Conservation (phyloP, 2,888 invertebrate genomes). For the Pandemis corylana region DNA sequence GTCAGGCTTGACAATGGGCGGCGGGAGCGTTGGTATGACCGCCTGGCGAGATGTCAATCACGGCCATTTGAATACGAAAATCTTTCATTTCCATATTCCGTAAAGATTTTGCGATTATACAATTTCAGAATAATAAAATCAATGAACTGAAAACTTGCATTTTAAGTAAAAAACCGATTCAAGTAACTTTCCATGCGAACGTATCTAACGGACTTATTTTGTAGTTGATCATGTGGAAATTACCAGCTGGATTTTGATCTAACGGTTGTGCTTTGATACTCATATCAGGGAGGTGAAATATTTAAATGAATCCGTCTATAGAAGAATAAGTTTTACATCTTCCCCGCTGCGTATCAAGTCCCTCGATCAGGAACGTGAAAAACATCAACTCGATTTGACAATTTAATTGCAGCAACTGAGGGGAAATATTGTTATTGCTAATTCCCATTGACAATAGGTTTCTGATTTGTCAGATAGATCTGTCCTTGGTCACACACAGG, state of each 20-base stretch:
- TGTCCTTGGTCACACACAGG: neutral
- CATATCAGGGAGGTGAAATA: conserved; percentile 15
- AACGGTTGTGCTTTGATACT: conserved; percentile 65
- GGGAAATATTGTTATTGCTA: conserved; percentile 7
- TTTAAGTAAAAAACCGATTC: conserved; percentile 66
- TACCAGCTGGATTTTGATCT: conserved; percentile 52
- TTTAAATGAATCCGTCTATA: conserved; percentile 24
- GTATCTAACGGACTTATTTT: conserved; percentile 58
- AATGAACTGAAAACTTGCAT: conserved; percentile 70
- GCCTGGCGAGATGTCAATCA: conserved; percentile 83
- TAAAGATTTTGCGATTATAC: conserved; percentile 76
- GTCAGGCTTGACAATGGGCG: conserved; percentile 74
- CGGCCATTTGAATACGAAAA: conserved; percentile 78
- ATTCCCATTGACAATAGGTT: conserved; percentile 2
- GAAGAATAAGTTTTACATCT: conserved; percentile 2
- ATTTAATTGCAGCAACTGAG: neutral
- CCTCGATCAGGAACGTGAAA: conserved; percentile 6
- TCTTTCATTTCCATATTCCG: conserved; percentile 75
- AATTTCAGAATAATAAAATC: conserved; percentile 71
- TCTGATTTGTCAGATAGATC: neutral
- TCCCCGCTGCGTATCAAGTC: conserved; percentile 1
- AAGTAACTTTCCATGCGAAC: conserved; percentile 52
- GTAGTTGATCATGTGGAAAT: conserved; percentile 65
- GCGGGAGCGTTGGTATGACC: conserved; percentile 71
- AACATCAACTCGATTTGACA: conserved; percentile 1